These are phyloP conservation scores for Sepiola atlantica DNA, from an alignment of 2,888 invertebrate species.

Conservation along the genomic window DNA sequence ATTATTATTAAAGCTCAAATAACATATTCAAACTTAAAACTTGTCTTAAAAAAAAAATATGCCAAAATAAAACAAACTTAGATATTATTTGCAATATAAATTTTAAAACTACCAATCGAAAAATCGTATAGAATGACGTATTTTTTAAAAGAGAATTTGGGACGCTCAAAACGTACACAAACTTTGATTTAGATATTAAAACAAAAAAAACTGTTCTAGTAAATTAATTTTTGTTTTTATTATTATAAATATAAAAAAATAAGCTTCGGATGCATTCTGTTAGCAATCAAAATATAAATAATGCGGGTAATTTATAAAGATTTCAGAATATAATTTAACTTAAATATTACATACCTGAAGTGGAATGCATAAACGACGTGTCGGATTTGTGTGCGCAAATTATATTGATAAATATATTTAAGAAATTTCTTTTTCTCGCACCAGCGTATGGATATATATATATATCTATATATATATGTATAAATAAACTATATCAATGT, in stretches of 20 bases:
- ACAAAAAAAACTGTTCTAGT: too few species aligned
- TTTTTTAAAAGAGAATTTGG: too few species aligned
- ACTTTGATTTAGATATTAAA: too few species aligned
- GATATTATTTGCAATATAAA: too few species aligned
- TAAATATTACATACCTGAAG: background rate
- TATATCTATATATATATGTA: constrained; percentile 32
- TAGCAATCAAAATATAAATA: background rate
- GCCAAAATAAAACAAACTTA: too few species aligned
- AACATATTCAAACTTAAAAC: too few species aligned
- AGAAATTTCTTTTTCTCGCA: background rate
- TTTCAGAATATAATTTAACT: background rate
- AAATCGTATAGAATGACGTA: too few species aligned
- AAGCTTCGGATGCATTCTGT: background rate
- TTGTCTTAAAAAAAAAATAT: too few species aligned
- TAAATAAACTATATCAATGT: background rate
- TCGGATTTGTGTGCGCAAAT: background rate
- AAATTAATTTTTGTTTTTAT: background rate
- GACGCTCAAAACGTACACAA: too few species aligned
- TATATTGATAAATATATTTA: background rate
- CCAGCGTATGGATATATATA: background rate
- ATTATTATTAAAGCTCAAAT: too few species aligned
- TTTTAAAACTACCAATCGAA: too few species aligned
- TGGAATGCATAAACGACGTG: constrained; percentile 16
- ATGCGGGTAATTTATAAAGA: background rate
- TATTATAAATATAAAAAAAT: background rate